phyloP scores from a whole-genome alignment of 2,113 vertebrate species.

The Vicugna pacos region DNA sequence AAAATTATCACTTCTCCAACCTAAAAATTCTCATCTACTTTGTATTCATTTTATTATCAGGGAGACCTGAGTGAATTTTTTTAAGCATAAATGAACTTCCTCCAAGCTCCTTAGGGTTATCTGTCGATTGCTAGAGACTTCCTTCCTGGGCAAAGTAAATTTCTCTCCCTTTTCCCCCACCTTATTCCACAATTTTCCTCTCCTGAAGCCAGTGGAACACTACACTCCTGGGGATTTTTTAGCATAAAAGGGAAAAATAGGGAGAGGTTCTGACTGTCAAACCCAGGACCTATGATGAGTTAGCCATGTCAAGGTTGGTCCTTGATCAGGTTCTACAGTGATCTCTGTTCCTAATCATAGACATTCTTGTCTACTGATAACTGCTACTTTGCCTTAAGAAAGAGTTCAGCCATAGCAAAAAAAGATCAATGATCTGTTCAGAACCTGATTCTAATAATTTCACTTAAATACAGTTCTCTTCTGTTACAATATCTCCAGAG shows the following conservation, averaged over 20 bases:
- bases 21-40: background rate
- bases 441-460: slow-evolving; percentile 68
- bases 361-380: background rate
- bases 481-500: slow-evolving; percentile 58
- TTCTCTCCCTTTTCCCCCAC: background rate
- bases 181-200: slow-evolving; percentile 29
- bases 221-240: background rate
- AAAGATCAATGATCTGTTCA: slow-evolving; percentile 56
- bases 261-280: background rate
- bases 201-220: background rate
- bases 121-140: slow-evolving; percentile 23
- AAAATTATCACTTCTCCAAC: slow-evolving; percentile 13
- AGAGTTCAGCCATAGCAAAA: slow-evolving; percentile 57
- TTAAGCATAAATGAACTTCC: background rate
- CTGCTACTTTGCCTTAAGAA: slow-evolving; percentile 54
- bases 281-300: background rate
- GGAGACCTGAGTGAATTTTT: background rate
- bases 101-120: background rate
- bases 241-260: background rate
- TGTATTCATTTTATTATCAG: slow-evolving; percentile 39
- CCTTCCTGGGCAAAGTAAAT: background rate
- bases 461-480: slow-evolving; percentile 63
- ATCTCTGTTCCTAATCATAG: background rate
- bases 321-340: background rate
- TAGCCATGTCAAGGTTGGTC: background rate